Conservation (phyloP, 2,797 vertebrate species). For the Botia almorhae region DNA sequence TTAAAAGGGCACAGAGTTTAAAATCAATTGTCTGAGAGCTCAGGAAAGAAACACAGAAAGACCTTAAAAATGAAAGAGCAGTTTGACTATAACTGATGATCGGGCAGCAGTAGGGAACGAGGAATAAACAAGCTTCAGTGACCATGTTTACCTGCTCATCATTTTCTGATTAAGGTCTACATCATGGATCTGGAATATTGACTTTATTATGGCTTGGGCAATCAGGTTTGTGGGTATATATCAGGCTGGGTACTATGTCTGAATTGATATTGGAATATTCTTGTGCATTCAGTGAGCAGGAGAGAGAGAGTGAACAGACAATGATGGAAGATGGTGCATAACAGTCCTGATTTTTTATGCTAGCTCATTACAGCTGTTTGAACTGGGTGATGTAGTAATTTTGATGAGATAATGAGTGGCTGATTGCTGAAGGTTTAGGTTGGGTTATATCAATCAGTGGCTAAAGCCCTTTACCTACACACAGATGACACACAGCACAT, state of each 20-base stretch:
- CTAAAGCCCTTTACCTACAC: conserved; percentile 13
- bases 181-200: neutral
- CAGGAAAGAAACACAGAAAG: conserved; percentile 30
- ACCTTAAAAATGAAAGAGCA: conserved; percentile 46
- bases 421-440: conserved; percentile 47
- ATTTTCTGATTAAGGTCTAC: neutral
- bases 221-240: neutral
- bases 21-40: conserved; percentile 40
- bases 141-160: neutral
- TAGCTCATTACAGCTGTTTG: conserved; percentile 37
- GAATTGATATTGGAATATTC: neutral
- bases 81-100: conserved; percentile 8
- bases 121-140: neutral
- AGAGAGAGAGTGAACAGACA: neutral
- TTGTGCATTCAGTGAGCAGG: neutral
- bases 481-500: conserved; percentile 10
- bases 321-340: neutral
- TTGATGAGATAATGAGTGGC: conserved; percentile 50
- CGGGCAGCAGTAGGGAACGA: neutral
- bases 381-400: conserved; percentile 39
- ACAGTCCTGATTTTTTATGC: conserved; percentile 11
- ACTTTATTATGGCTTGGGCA: neutral
- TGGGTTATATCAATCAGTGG: conserved; percentile 37
- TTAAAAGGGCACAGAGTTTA: conserved; percentile 18
- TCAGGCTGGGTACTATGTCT: neutral